Percentiles rank a stretch among this genome's conserved stretches.
These are phyloP conservation scores for Tragelaphus buxtoni DNA, from an alignment of 2,113 vertebrate genomes.

Conservation along the genomic window DNA sequence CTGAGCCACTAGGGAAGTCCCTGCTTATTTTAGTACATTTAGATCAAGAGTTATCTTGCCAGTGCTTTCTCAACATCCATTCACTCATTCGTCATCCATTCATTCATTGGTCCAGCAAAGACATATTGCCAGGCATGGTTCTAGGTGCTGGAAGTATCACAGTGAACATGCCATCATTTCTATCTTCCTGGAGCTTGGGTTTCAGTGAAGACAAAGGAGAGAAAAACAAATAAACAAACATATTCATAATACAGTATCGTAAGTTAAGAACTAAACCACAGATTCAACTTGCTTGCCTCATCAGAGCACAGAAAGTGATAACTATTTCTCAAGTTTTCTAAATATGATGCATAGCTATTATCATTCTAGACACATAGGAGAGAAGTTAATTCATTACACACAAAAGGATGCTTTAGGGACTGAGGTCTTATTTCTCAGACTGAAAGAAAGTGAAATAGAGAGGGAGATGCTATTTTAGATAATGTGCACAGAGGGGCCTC, in stretches of 20 bases:
- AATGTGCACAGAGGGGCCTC: not conserved
- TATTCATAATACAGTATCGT: not conserved
- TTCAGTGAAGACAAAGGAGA: not conserved
- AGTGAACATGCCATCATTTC: not conserved
- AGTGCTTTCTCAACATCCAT: not conserved
- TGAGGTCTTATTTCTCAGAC: not conserved
- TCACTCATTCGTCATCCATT: not conserved
- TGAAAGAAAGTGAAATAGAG: not conserved
- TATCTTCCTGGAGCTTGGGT: not conserved
- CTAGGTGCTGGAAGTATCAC: not conserved
- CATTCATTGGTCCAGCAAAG: not conserved
- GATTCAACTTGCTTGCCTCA: not conserved
- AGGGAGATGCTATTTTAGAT: not conserved
- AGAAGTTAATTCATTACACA: not conserved
- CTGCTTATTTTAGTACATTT: not conserved
- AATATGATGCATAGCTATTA: not conserved
- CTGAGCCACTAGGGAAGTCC: not conserved
- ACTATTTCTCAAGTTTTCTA: not conserved
- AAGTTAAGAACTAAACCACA: not conserved
- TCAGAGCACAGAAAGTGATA: not conserved
- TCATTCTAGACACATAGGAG: not conserved
- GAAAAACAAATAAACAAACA: not conserved
- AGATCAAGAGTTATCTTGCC: not conserved
- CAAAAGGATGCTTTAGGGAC: not conserved
- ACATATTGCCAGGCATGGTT: not conserved